phyloP scores from a whole-genome alignment of 1,140 invertebrate genomes.

The Lordiphosa mommai region DNA sequence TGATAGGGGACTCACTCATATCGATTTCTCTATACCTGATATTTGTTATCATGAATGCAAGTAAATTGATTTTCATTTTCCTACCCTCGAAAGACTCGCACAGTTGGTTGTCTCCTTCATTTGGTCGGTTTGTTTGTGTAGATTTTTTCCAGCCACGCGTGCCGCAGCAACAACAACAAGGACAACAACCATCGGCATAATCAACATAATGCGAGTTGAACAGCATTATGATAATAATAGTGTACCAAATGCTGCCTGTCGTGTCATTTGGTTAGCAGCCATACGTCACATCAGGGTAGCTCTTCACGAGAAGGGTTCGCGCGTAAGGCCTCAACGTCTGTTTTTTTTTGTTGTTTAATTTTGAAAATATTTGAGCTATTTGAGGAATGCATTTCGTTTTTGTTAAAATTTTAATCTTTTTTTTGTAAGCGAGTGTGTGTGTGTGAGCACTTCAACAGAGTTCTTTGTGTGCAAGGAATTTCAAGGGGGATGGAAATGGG shows the following conservation, averaged over 20 bases:
- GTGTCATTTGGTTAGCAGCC: slow-evolving; percentile 23
- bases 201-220: slow-evolving; percentile 55
- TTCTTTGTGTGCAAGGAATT: slow-evolving; percentile 33
- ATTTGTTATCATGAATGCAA: too few species aligned
- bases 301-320: slow-evolving; percentile 23
- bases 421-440: neutral
- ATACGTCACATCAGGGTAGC: slow-evolving; percentile 33
- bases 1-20: too few species aligned
- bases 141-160: slow-evolving; percentile 27
- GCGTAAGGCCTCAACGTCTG: slow-evolving; percentile 9
- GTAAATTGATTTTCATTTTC: too few species aligned
- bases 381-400: slow-evolving; percentile 47
- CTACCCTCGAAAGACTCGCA: too few species aligned
- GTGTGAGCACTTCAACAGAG: slow-evolving; percentile 24
- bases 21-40: too few species aligned
- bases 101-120: neutral
- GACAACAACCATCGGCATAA: slow-evolving; percentile 18
- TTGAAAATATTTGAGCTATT: slow-evolving; percentile 63
- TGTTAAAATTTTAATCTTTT: slow-evolving; percentile 43
- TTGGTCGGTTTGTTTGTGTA: slow-evolving; percentile 6
- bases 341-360: slow-evolving; percentile 43
- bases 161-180: slow-evolving; percentile 23
- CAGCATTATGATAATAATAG: slow-evolving; percentile 71
- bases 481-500: slow-evolving; percentile 19
- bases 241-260: slow-evolving; percentile 51